phyloP scores from a whole-genome alignment of 2,888 invertebrate species.

The Digitonthophagus gazella region DNA sequence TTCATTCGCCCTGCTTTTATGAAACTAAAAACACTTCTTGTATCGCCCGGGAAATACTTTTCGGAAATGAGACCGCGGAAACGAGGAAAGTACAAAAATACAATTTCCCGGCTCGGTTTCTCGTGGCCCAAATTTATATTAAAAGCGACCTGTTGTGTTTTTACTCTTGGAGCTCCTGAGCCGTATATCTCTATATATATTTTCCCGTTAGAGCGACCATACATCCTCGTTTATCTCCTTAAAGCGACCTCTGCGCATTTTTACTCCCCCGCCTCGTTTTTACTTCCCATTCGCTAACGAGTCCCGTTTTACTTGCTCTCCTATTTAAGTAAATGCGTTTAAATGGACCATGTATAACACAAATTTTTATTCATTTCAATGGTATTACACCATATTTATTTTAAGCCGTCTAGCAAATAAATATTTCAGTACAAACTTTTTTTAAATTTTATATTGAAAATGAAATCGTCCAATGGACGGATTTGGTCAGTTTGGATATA shows the following conservation, averaged over 20 bases:
- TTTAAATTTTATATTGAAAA: too few relatives aligned
- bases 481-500: too few relatives aligned
- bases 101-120: not conserved
- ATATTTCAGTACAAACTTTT: too few relatives aligned
- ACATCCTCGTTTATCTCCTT: not conserved
- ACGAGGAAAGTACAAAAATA: not conserved
- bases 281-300: too few relatives aligned
- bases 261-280: too few relatives aligned
- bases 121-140: not conserved
- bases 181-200: not conserved
- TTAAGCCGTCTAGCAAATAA: too few relatives aligned
- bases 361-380: too few relatives aligned
- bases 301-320: too few relatives aligned
- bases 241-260: not conserved
- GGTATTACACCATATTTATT: too few relatives aligned
- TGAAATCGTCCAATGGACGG: too few relatives aligned
- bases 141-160: not conserved
- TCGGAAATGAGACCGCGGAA: not conserved
- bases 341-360: too few relatives aligned
- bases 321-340: too few relatives aligned
- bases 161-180: not conserved
- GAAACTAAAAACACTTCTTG: not conserved
- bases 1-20: not conserved
- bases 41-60: not conserved
- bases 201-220: not conserved